phyloP scores from a whole-genome alignment of 1,140 invertebrate genomes.

The Drosophila nikananu region DNA sequence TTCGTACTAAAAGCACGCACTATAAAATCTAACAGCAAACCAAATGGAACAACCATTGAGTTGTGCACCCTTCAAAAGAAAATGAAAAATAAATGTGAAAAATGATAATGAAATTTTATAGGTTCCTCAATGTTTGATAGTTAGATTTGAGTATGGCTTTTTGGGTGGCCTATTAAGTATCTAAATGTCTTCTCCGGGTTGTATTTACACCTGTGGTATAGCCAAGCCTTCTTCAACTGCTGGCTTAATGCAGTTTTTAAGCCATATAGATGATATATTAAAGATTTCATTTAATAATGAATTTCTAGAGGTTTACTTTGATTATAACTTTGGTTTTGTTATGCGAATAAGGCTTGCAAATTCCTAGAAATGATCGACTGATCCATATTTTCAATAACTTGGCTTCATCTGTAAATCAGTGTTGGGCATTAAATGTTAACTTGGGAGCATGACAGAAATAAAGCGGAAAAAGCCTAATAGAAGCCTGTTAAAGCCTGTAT shows the following conservation, averaged over 20 bases:
- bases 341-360: neutral
- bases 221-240: slow-evolving; percentile 2
- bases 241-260: neutral
- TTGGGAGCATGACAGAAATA: neutral
- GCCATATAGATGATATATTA: neutral
- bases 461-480: neutral
- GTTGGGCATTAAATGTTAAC: neutral
- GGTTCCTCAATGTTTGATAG: neutral
- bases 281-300: neutral
- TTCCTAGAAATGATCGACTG: neutral
- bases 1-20: slow-evolving; percentile 67
- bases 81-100: slow-evolving; percentile 29
- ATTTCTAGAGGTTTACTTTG: neutral
- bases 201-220: neutral
- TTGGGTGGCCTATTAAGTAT: neutral
- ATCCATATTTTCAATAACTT: too few species aligned
- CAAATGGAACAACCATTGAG: slow-evolving; percentile 18
- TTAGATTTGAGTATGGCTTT: neutral
- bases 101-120: neutral
- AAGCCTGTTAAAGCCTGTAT: neutral
- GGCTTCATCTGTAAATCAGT: neutral
- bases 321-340: neutral
- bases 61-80: slow-evolving; percentile 49
- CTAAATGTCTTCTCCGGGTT: neutral
- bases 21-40: slow-evolving; percentile 16